Percentiles rank a stretch among this genome's conserved stretches.
These are phyloP conservation scores for Cephus sareptanus DNA, from an alignment of 2,888 invertebrate species.

Conservation along the genomic window DNA sequence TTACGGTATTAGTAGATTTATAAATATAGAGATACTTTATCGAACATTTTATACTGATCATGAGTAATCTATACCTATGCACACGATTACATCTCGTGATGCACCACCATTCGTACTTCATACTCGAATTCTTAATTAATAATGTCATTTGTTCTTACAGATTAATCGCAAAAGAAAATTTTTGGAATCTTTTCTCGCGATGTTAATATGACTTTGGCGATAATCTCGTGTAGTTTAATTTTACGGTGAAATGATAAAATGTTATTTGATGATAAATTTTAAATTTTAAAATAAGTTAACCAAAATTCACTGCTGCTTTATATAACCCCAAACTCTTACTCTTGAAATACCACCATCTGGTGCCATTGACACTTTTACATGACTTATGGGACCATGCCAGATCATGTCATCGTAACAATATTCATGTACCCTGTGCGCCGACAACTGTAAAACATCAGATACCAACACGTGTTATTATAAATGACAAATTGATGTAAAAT, in stretches of 20 bases:
- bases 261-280: neutral
- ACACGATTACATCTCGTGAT: neutral
- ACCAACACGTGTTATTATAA: neutral
- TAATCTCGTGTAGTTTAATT: neutral
- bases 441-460: conserved; percentile 63
- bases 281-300: neutral
- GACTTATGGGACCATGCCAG: conserved; percentile 65
- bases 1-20: neutral
- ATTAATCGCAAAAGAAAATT: neutral
- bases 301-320: conserved; percentile 17
- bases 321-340: conserved; percentile 65
- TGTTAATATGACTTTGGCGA: neutral
- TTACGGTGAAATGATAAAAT: neutral
- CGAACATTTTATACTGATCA: neutral
- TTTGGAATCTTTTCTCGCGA: neutral
- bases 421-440: conserved; percentile 69
- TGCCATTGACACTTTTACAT: conserved; percentile 71
- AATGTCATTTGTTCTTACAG: neutral
- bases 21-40: neutral
- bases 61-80: neutral
- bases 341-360: conserved; percentile 76
- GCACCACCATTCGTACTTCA: neutral
- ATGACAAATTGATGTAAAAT: neutral
- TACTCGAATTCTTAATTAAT: neutral
- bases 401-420: conserved; percentile 56